Percentiles rank a stretch among this genome's conserved stretches.
Evolutionary conservation across 2,888 invertebrate species (phyloP).

Genomic region (Trachelus troglodyta): DNA sequence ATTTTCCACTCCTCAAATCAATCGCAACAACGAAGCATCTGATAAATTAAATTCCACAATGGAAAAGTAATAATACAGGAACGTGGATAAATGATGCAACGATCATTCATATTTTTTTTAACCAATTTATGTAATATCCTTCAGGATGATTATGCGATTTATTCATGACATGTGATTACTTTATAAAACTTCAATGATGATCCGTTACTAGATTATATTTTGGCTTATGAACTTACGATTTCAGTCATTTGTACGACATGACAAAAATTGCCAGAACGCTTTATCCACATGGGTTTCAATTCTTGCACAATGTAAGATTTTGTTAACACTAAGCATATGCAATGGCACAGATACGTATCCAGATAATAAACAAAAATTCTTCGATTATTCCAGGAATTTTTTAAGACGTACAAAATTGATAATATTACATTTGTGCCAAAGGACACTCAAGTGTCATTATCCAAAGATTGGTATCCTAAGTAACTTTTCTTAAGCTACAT

Average conservation of each 20-base stretch:
- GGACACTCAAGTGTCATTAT: conserved; percentile 38
- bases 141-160: neutral
- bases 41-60: neutral
- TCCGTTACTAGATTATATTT: neutral
- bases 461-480: conserved; percentile 44
- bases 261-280: neutral
- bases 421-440: conserved; percentile 47
- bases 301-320: conserved; percentile 38
- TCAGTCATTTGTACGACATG: neutral
- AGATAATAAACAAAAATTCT: neutral
- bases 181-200: neutral
- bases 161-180: neutral
- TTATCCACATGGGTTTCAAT: conserved; percentile 28
- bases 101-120: neutral
- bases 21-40: neutral
- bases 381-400: neutral
- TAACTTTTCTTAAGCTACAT: conserved; percentile 18
- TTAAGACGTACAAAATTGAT: neutral
- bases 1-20: neutral
- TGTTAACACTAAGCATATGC: conserved; percentile 26
- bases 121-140: neutral
- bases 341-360: neutral
- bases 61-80: neutral
- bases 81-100: neutral
- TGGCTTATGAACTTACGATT: neutral